Evolutionary conservation across 2,888 invertebrate genomes (phyloP).

Genomic region (Drosophila glabriapex): DNA sequence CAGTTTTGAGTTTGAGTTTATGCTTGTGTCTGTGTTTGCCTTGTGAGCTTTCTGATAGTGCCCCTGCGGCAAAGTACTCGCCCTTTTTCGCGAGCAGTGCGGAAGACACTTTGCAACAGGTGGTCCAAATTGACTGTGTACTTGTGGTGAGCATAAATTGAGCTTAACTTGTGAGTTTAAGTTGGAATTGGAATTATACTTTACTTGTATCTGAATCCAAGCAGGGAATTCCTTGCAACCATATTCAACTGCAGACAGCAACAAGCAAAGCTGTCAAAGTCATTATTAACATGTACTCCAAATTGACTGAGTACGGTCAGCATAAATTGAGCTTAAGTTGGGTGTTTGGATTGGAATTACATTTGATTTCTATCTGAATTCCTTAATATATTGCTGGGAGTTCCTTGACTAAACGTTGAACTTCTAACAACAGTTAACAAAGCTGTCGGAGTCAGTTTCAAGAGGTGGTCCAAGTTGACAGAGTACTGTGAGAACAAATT

Average conservation of each 20-base stretch:
- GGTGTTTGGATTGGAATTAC: background rate
- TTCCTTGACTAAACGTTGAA: background rate
- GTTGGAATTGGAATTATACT: background rate
- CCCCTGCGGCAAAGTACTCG: slow-evolving; percentile 18
- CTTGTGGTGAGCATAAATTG: background rate
- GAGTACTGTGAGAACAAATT: background rate
- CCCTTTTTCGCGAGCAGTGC: background rate
- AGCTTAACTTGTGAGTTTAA: background rate
- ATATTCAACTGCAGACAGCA: background rate
- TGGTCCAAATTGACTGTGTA: slow-evolving; percentile 10
- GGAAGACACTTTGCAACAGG: slow-evolving; percentile 19
- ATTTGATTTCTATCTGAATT: background rate
- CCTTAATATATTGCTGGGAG: background rate
- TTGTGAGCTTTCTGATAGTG: slow-evolving; percentile 32
- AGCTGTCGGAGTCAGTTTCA: background rate
- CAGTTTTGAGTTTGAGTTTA: background rate
- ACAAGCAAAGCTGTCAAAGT: background rate
- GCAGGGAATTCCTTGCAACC: too few species aligned
- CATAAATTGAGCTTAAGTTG: background rate
- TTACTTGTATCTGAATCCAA: background rate
- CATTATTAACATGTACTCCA: background rate
- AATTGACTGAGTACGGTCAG: background rate
- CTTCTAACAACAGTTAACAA: background rate
- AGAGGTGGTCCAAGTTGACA: background rate
- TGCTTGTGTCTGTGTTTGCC: slow-evolving; percentile 13